A percentile compares a stretch with the other conserved stretches of the same genome.
phyloP scores from a whole-genome alignment of 2,113 vertebrate species.

The Cygnus buccinator region DNA sequence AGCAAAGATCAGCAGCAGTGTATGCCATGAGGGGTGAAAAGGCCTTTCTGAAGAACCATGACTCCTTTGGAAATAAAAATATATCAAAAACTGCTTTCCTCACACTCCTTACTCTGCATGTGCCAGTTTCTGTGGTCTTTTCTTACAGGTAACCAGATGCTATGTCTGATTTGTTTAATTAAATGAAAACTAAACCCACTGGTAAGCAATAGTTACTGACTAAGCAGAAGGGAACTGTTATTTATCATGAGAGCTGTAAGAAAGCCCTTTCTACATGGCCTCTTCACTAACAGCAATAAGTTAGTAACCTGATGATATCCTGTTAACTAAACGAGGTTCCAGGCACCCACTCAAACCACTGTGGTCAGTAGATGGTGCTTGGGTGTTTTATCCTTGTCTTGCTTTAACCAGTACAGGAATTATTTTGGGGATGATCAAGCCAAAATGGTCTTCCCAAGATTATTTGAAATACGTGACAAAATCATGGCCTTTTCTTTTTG shows the following conservation, averaged over 20 bases:
- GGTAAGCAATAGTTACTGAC: constrained; percentile 16
- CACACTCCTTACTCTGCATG: neutral
- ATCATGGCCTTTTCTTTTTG: neutral
- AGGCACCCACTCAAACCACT: neutral
- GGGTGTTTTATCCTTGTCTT: neutral
- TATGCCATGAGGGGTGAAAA: neutral
- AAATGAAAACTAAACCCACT: neutral
- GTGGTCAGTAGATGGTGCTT: neutral
- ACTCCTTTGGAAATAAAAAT: neutral
- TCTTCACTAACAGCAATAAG: neutral
- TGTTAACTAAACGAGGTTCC: neutral
- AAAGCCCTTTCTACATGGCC: neutral
- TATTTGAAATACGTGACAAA: neutral
- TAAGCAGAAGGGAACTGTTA: neutral
- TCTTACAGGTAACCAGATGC: neutral
- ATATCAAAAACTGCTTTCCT: neutral
- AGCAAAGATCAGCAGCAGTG: neutral
- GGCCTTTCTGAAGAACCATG: neutral
- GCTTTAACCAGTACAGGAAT: neutral
- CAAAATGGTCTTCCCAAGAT: neutral
- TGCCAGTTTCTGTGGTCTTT: neutral
- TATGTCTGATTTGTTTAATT: constrained; percentile 11
- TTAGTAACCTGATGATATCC: neutral
- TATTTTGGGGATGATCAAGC: neutral
- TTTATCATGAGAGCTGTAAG: neutral